Base-by-base conservation (phyloP, 2,113 vertebrate species). In the Pao palembangensis region DNA sequence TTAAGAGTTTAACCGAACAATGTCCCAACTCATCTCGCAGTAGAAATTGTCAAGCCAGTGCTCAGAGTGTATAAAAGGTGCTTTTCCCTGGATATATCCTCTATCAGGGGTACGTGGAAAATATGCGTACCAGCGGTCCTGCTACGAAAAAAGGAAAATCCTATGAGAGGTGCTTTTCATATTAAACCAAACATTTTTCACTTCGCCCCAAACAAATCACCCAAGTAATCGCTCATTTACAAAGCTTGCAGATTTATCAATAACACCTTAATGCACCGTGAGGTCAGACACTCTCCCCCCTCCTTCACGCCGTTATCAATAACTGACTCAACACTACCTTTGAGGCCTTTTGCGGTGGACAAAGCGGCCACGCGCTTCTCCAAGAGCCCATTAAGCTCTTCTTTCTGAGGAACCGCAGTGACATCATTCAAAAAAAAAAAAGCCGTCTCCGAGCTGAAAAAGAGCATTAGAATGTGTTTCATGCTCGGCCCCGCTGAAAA, bases 391-490 rank as follows among this genome's bases (percentile, higher is more conserved):
- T 91, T 93, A 92, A 88, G 88, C 90, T 86, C 87, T 83, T 87
- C 88, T 92, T 91, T 16, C 2, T 87, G 89, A 81, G 85, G 83
- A 82, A 81, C 87, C 77, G 61, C 55, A 31, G 90, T 91, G 92
- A 92, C 92, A 90, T 92, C 92, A 91, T 85, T 92, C 85, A 90
- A 92, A 47, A n/a, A 47, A 13, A n/a, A n/a, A 47, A 47, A 89
- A 85, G 79, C 80, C 87, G 87, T 89, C 88, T 86, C 85, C 85
- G 88, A 89, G 91, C 82, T 78, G 87, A 90, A 93, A 90, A 86
- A 87, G 89, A 91, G 91, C 88, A 92, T 93, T 93, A 91, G 89
- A 92, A 94, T 93, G 92, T 89, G 91, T 92, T 93, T 94, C 90
- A 93, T 91, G 89, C 91, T 91, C 75, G 81, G 89, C 90, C 92